These are phyloP conservation scores for Pristionchus arcanus DNA, from an alignment of 2,888 invertebrate species.

Conservation along the genomic window DNA sequence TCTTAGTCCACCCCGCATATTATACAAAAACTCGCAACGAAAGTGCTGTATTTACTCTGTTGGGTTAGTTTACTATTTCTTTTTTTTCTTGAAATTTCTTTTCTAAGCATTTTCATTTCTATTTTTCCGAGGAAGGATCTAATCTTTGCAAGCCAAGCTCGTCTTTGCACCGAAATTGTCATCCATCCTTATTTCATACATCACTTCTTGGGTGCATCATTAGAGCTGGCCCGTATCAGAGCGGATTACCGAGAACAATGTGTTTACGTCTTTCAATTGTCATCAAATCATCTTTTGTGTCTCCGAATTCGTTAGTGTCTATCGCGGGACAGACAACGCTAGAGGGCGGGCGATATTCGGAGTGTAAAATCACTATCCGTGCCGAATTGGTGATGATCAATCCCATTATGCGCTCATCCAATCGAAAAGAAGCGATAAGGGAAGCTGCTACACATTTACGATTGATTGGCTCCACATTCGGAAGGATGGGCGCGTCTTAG, in stretches of 20 bases:
- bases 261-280: constrained; percentile 4
- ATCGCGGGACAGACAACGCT: neutral
- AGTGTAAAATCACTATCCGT: neutral
- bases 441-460: constrained; percentile 24
- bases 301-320: neutral
- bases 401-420: neutral
- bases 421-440: neutral
- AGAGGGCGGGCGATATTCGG: neutral
- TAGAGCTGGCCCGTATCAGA: neutral
- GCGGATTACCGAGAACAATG: constrained; percentile 19
- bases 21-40: too few species aligned
- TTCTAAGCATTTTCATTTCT: neutral
- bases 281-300: neutral
- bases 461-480: neutral
- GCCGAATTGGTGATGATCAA: neutral
- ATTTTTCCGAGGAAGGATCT: neutral
- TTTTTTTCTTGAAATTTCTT: neutral
- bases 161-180: neutral
- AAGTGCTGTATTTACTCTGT: too few species aligned
- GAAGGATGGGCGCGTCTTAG: neutral
- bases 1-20: too few species aligned
- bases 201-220: constrained; percentile 1
- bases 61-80: too few species aligned
- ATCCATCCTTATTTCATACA: neutral
- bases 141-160: too few species aligned